phyloP scores from a whole-genome alignment of 2,888 invertebrate genomes.

The Druceiella hillmani region DNA sequence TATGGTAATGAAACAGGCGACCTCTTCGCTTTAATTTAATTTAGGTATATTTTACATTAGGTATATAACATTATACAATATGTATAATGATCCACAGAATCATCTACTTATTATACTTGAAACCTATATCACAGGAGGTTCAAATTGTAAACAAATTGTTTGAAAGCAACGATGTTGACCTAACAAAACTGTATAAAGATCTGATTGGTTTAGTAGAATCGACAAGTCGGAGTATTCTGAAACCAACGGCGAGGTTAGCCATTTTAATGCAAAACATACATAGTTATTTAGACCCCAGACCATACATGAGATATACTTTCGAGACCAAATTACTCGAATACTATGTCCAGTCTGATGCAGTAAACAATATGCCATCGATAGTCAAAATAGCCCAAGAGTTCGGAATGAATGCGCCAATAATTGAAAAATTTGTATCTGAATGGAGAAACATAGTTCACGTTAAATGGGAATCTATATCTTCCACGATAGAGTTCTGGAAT shows the following conservation, averaged over 20 bases:
- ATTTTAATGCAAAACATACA: not conserved
- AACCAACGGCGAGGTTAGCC: not conserved
- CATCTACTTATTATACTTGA: not conserved
- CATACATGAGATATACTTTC: conserved; percentile 1
- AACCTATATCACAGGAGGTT: not conserved
- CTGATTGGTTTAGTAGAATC: conserved; percentile 1
- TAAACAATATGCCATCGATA: not conserved
- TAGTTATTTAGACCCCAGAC: not conserved
- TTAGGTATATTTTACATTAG: no score
- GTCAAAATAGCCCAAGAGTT: conserved; percentile 1
- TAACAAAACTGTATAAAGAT: not conserved
- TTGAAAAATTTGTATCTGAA: not conserved
- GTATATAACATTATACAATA: not conserved
- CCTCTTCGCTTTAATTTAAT: no score
- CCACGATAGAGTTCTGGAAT: conserved; percentile 1
- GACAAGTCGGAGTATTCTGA: not conserved
- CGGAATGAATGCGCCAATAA: not conserved
- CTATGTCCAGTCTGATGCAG: no score
- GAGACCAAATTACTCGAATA: conserved; percentile 1
- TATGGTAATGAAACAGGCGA: no score
- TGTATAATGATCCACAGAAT: not conserved
- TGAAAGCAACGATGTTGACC: conserved; percentile 1
- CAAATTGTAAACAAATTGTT: not conserved
- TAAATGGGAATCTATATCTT: not conserved
- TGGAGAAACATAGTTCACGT: conserved; percentile 1